Evolutionary conservation across 2,113 vertebrate species (phyloP).

Genomic region (Gadus macrocephalus): DNA sequence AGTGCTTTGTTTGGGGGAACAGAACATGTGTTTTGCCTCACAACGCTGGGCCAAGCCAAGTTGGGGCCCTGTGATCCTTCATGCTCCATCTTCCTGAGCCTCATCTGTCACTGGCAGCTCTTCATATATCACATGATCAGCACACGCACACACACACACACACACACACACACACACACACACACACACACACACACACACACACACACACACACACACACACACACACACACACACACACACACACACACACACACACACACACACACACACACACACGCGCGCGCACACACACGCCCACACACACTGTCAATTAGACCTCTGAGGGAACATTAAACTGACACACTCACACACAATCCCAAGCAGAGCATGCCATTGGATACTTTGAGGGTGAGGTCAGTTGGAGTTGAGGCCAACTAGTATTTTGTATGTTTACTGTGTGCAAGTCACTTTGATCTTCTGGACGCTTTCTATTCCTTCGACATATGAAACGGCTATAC

Average conservation of each 20-base stretch:
- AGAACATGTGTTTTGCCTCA: constrained; percentile 44
- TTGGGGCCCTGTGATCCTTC: constrained; percentile 37
- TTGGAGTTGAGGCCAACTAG: constrained; percentile 30
- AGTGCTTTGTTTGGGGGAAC: constrained; percentile 27
- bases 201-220: constrained; percentile 8
- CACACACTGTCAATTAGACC: constrained; percentile 19
- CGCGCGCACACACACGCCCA: constrained; percentile 8
- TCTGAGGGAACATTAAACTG: constrained; percentile 5
- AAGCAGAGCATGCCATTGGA: constrained; percentile 1
- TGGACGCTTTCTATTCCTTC: constrained; percentile 3
- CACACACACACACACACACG: constrained; percentile 12
- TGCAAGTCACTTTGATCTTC: constrained; percentile 49
- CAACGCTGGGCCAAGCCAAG: constrained; percentile 51
- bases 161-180: constrained; percentile 6
- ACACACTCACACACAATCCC: constrained; percentile 7
- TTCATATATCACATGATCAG: constrained; percentile 50
- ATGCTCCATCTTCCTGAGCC: constrained; percentile 54
- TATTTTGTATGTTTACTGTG: constrained; percentile 38
- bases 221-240: constrained; percentile 8
- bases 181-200: constrained; percentile 13
- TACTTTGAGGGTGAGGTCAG: constrained; percentile 47
- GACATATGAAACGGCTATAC: constrained; percentile 39
- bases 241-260: constrained; percentile 12
- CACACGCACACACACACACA: background rate
- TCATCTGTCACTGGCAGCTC: constrained; percentile 47